These are phyloP conservation scores for Lordiphosa stackelbergi DNA, from an alignment of 1,140 invertebrate genomes.

Conservation along the genomic window DNA sequence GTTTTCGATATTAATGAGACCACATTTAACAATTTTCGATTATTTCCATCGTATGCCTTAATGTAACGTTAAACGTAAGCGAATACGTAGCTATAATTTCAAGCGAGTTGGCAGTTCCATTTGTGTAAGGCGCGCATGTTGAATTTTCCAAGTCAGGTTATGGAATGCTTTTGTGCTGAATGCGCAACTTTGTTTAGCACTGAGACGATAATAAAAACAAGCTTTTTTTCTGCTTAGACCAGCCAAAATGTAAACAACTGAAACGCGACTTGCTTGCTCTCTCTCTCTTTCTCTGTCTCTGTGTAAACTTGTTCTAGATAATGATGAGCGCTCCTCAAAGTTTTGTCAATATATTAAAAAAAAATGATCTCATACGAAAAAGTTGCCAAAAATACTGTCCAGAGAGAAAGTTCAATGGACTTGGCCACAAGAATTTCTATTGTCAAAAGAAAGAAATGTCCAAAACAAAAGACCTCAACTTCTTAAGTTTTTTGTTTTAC, in stretches of 20 bases:
- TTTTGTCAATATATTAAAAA: constrained; percentile 60
- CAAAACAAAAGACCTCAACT: constrained; percentile 19
- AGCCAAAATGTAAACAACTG: constrained; percentile 32
- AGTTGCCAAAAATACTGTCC: constrained; percentile 39
- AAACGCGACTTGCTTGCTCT: constrained; percentile 15
- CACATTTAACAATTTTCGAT: too few species aligned
- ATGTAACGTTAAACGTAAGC: too few species aligned
- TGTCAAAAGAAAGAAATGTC: constrained; percentile 29
- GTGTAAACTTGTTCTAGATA: constrained; percentile 58
- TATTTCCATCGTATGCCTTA: too few species aligned
- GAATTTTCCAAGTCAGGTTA: constrained; percentile 2
- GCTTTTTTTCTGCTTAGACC: constrained; percentile 54
- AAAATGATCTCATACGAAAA: constrained; percentile 68
- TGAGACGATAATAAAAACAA: constrained; percentile 60
- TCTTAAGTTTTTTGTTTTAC: background rate
- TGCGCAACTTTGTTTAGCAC: constrained; percentile 43
- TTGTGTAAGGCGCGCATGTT: background rate
- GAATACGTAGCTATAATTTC: too few species aligned
- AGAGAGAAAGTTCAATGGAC: constrained; percentile 59
- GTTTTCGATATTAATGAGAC: too few species aligned
- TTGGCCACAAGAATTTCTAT: constrained; percentile 20
- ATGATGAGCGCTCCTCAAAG: constrained; percentile 19
- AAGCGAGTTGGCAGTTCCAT: constrained; percentile 8
- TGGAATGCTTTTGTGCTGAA: constrained; percentile 15
- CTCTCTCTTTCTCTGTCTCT: constrained; percentile 24